These are phyloP conservation scores for Trichosurus vulpecula DNA, from an alignment of 2,797 vertebrate species.

Conservation along the genomic window DNA sequence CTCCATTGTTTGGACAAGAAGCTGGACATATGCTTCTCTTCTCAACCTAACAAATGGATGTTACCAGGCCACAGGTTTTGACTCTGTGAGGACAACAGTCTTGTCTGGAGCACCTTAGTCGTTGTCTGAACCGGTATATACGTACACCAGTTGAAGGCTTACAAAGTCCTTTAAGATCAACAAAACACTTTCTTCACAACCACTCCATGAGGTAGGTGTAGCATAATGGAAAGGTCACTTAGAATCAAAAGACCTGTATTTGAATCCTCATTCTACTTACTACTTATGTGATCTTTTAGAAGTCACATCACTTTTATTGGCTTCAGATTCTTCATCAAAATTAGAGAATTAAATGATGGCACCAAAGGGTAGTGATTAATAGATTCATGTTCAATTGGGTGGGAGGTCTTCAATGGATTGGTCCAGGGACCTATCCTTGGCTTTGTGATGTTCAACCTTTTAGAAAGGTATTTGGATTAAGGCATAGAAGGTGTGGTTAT, in stretches of 20 bases:
- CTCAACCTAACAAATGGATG: neutral
- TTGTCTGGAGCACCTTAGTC: conserved; percentile 95
- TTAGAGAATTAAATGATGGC: neutral
- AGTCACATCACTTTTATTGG: neutral
- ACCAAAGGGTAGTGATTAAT: neutral
- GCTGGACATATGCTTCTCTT: neutral
- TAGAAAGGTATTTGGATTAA: neutral
- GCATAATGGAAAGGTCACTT: neutral
- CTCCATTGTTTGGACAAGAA: neutral
- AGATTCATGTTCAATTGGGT: neutral
- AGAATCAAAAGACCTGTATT: neutral
- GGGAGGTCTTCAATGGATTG: neutral
- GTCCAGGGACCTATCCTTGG: neutral
- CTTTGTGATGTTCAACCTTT: neutral
- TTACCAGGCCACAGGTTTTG: conserved; percentile 79
- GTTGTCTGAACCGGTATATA: conserved; percentile 95
- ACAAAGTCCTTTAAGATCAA: neutral
- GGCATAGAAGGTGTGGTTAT: neutral
- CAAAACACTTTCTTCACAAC: neutral
- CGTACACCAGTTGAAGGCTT: conserved; percentile 89
- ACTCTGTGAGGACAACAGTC: conserved; percentile 94
- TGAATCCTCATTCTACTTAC: neutral
- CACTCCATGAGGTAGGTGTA: neutral
- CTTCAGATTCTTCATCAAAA: neutral
- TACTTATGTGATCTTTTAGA: neutral